Conservation (phyloP, 2,113 vertebrate species). For the Otolemur garnettii region DNA sequence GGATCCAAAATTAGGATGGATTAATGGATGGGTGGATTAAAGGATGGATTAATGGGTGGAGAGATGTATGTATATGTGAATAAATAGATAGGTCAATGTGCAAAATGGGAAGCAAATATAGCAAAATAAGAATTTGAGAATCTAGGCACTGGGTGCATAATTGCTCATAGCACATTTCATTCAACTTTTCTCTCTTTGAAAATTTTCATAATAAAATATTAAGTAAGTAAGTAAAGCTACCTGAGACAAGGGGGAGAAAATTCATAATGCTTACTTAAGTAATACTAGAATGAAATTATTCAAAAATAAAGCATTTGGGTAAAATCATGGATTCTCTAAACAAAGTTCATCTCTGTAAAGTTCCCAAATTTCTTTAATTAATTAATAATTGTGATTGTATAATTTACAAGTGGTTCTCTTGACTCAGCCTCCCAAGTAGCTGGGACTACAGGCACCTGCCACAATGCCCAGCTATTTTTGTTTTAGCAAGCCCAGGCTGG, state of each 20-base stretch:
- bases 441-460: too few relatives aligned
- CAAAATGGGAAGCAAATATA: neutral
- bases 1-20: neutral
- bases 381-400: too few relatives aligned
- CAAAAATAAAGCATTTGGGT: neutral
- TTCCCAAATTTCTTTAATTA: neutral
- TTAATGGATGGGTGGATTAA: neutral
- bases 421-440: too few relatives aligned
- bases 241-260: neutral
- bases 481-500: too few relatives aligned
- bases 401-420: too few relatives aligned
- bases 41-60: neutral
- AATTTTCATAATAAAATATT: neutral
- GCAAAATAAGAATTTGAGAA: neutral
- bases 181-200: neutral
- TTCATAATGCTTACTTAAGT: neutral
- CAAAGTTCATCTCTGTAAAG: neutral
- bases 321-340: neutral
- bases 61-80: neutral
- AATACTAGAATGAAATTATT: conserved; percentile 4
- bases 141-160: accelerated
- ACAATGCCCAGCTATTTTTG: too few relatives aligned
- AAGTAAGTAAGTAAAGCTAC: neutral
- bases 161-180: neutral
- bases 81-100: neutral